A percentile compares a stretch with the other conserved stretches of the same genome.
Evolutionary conservation across 1,140 invertebrate genomes (phyloP).

Genomic region (Drosophila suzukii): DNA sequence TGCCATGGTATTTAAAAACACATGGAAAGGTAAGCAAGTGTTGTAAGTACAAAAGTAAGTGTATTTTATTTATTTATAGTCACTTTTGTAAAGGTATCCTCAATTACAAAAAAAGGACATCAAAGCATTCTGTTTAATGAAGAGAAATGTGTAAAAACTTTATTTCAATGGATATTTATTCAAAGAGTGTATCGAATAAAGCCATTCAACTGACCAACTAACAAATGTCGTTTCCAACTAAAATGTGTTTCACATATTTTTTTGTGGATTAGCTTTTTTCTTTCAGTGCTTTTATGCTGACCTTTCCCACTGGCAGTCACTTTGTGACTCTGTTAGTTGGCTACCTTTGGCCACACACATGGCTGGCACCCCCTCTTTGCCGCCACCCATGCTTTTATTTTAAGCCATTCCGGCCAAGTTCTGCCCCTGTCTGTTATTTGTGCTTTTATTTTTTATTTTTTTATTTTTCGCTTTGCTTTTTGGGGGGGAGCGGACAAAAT

Average conservation of each 20-base stretch:
- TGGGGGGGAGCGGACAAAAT: constrained; percentile 60
- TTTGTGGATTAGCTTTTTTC: constrained; percentile 26
- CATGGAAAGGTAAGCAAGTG: too few species aligned
- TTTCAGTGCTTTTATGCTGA: constrained; percentile 53
- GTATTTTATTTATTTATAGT: too few species aligned
- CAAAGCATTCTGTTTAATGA: too few species aligned
- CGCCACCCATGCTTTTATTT: constrained; percentile 30
- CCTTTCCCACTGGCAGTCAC: constrained; percentile 58
- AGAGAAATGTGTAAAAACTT: too few species aligned
- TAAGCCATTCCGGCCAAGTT: constrained; percentile 41
- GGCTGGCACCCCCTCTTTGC: constrained; percentile 6
- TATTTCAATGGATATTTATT: neutral
- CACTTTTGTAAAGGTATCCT: too few species aligned
- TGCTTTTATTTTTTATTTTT: constrained; percentile 28
- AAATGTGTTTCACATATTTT: neutral
- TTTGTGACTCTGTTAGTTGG: constrained; percentile 73
- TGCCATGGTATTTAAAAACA: too few species aligned
- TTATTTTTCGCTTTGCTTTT: constrained; percentile 45
- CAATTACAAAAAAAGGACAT: too few species aligned
- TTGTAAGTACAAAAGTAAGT: too few species aligned
- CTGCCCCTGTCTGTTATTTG: constrained; percentile 33
- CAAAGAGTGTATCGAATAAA: neutral
- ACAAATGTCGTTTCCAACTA: neutral
- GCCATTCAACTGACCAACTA: neutral
- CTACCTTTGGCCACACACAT: constrained; percentile 63